Conservation (phyloP, 2,888 invertebrate genomes). For the Hedychridium roseum region DNA sequence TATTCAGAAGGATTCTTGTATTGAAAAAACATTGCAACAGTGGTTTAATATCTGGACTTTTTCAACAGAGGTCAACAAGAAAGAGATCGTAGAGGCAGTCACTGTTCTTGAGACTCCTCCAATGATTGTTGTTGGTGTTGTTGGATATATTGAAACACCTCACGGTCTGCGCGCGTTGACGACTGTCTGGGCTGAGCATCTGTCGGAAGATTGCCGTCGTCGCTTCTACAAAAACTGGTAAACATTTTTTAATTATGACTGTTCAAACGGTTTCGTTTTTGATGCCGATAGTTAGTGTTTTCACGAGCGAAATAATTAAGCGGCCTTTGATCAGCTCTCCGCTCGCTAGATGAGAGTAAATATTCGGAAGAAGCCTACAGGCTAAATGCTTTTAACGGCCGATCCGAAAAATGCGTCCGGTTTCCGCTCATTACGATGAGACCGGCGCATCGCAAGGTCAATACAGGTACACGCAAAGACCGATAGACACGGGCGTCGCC, state of each 20-base stretch:
- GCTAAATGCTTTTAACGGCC: constrained; percentile 33
- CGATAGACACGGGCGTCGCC: constrained; percentile 40
- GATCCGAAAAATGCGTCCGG: constrained; percentile 51
- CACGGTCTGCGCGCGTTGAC: constrained; percentile 94
- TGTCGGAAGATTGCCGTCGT: constrained; percentile 97
- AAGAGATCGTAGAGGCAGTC: constrained; percentile 99
- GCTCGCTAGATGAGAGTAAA: constrained; percentile 59
- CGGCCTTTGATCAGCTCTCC: constrained; percentile 55
- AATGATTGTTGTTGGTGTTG: constrained; percentile 96
- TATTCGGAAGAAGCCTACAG: constrained; percentile 49
- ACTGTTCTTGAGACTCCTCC: constrained; percentile 98
- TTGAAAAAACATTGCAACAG: not conserved
- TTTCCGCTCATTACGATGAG: constrained; percentile 62
- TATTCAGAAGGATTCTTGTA: constrained; percentile 56
- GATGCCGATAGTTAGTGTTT: too few relatives aligned
- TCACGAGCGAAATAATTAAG: too few relatives aligned
- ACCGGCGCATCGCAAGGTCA: constrained; percentile 45
- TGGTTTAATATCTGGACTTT: not conserved
- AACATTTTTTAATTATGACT: constrained; percentile 25
- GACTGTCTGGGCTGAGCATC: constrained; percentile 98
- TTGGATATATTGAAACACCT: constrained; percentile 99
- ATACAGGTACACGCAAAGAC: constrained; percentile 11
- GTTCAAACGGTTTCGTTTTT: too few relatives aligned
- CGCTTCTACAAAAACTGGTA: constrained; percentile 99
- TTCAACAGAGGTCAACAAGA: constrained; percentile 93